These are phyloP conservation scores for Notospermus geniculatus DNA, from an alignment of 1,140 invertebrate genomes.

Conservation along the genomic window DNA sequence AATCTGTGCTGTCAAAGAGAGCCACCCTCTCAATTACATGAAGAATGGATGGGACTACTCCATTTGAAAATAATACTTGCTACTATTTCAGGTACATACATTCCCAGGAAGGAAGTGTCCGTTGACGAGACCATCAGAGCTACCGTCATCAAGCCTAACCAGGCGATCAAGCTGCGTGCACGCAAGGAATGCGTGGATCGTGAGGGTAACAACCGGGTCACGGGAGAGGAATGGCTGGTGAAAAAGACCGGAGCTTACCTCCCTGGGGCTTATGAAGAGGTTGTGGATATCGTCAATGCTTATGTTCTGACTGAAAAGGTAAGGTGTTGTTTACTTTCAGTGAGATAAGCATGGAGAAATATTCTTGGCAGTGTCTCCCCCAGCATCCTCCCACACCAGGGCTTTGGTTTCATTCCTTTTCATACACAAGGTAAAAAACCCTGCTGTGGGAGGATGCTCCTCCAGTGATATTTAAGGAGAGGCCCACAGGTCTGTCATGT, in stretches of 20 bases:
- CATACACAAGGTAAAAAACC: no score
- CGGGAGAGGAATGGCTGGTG: slow-evolving; percentile 60
- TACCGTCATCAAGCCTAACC: slow-evolving; percentile 56
- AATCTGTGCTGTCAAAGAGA: no score
- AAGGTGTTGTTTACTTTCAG: neutral
- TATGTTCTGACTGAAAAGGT: slow-evolving; percentile 60
- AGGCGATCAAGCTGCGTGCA: slow-evolving; percentile 57
- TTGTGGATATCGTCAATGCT: slow-evolving; percentile 58
- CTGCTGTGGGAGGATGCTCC: no score
- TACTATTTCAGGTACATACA: slow-evolving; percentile 55
- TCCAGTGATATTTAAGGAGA: no score
- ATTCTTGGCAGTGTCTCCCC: no score
- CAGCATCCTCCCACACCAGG: no score
- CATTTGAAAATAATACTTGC: no score
- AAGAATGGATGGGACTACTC: no score
- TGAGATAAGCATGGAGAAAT: no score
- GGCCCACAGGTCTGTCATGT: no score
- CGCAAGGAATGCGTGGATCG: slow-evolving; percentile 57
- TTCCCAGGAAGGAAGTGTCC: slow-evolving; percentile 58
- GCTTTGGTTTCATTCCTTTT: no score
- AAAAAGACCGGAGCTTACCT: slow-evolving; percentile 59
- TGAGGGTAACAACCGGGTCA: slow-evolving; percentile 53
- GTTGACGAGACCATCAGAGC: slow-evolving; percentile 55
- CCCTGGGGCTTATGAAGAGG: slow-evolving; percentile 60
- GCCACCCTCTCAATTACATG: no score